phyloP scores from a whole-genome alignment of 1,140 invertebrate species.

The Drosophila mauritiana region DNA sequence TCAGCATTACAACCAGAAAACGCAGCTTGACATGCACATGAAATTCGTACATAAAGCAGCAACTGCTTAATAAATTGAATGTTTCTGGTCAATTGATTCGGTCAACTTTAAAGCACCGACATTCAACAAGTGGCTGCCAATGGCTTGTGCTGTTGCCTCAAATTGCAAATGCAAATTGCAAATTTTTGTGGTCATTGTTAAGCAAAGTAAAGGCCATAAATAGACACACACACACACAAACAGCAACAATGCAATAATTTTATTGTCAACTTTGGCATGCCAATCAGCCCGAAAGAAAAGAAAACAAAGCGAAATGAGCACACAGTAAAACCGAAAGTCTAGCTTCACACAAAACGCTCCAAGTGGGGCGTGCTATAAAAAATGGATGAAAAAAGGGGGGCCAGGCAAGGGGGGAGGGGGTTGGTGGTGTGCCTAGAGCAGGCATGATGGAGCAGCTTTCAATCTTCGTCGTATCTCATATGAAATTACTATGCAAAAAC shows the following conservation, averaged over 20 bases:
- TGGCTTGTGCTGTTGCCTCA: constrained; percentile 50
- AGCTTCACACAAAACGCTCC: constrained; percentile 23
- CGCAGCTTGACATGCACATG: constrained; percentile 18
- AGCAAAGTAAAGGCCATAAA: constrained; percentile 75
- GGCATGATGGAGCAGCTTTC: constrained; percentile 43
- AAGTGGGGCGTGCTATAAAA: constrained; percentile 30
- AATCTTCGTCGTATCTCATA: constrained; percentile 33
- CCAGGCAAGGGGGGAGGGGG: neutral
- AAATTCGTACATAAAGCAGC: neutral
- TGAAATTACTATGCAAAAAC: constrained; percentile 44
- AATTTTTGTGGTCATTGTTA: constrained; percentile 81
- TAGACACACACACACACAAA: constrained; percentile 52
- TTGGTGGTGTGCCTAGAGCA: neutral
- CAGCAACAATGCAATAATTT: constrained; percentile 66
- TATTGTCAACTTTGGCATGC: constrained; percentile 74
- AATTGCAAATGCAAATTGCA: constrained; percentile 80
- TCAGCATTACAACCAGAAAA: constrained; percentile 8
- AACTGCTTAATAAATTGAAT: constrained; percentile 40
- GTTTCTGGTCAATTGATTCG: constrained; percentile 60
- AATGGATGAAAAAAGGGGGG: neutral
- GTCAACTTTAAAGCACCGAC: constrained; percentile 51
- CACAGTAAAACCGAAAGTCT: constrained; percentile 48
- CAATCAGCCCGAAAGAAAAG: constrained; percentile 36
- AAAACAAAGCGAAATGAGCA: constrained; percentile 15
- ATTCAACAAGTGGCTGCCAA: constrained; percentile 32